Percentiles rank a stretch among this genome's conserved stretches.
These are phyloP conservation scores for Drosophila paucipuncta DNA, from an alignment of 2,888 invertebrate genomes.

Conservation along the genomic window DNA sequence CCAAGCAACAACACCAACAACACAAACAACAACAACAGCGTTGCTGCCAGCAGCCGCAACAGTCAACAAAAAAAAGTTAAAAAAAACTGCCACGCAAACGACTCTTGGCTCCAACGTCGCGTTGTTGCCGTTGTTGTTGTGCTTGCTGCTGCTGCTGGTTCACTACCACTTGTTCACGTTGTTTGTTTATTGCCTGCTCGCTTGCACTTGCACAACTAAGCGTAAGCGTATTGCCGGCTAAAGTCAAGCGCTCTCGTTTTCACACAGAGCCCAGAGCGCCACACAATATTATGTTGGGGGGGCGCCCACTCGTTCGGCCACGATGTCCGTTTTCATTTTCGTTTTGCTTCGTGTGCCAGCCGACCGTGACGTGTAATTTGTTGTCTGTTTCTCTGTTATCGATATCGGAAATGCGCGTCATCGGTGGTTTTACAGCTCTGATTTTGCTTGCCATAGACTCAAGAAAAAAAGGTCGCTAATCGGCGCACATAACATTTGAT, in stretches of 20 bases:
- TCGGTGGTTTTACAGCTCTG: constrained; percentile 33
- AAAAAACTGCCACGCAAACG: constrained; percentile 78
- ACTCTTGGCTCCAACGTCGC: constrained; percentile 58
- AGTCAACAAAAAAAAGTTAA: constrained; percentile 36
- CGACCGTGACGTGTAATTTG: constrained; percentile 64
- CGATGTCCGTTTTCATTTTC: constrained; percentile 51
- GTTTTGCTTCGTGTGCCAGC: constrained; percentile 46
- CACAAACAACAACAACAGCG: constrained; percentile 29
- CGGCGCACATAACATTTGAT: neutral
- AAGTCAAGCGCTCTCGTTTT: constrained; percentile 57
- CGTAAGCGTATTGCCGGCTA: constrained; percentile 50
- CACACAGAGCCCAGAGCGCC: constrained; percentile 46
- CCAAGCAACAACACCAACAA: constrained; percentile 39
- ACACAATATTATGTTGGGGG: constrained; percentile 50
- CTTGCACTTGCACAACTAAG: constrained; percentile 33
- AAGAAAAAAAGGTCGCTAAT: constrained; percentile 11
- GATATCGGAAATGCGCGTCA: constrained; percentile 25
- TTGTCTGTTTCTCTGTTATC: constrained; percentile 42
- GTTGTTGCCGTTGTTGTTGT: constrained; percentile 28
- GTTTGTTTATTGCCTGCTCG: constrained; percentile 62
- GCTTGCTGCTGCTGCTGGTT: constrained; percentile 34
- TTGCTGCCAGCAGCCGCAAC: constrained; percentile 42
- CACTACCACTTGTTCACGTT: constrained; percentile 71
- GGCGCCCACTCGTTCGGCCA: constrained; percentile 54
- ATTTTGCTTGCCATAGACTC: neutral